Evolutionary conservation across 2,888 invertebrate genomes (phyloP), one percentile per base, ranked within the genome.

Genomic region (Noctua pronuba): DNA sequence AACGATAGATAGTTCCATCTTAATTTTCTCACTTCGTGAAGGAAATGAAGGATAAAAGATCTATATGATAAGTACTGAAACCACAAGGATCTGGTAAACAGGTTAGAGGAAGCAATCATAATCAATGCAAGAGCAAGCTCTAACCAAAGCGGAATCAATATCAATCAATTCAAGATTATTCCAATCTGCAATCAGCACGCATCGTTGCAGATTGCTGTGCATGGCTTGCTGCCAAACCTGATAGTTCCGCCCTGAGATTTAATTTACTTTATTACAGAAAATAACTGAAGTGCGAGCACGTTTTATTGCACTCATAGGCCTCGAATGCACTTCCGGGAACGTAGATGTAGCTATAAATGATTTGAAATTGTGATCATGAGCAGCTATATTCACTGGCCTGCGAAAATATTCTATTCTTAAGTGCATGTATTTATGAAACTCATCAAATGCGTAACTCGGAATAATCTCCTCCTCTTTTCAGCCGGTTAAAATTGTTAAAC

Each of bases 211-310:
- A 65, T 31, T 55, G 35, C 58, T 49, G 62, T 28, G 38, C 31
- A 58, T 86, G 84, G 86, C 84, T 72, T 21, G 41, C n/a, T 64
- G 86, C 84, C 84, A 84, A 75, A 52, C 67, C 62, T 49, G 84
- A 88, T 86, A 88, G 88, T 88, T 73, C 78, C 78, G 76, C 65
- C 46, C 18, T 62, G 28, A 28, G n/a, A 67, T 60, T 86, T 75
- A 78, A 86, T 79, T 75, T 64, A 74, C 73, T 72, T 38, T 31
- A n/a, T 67, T 67, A 67, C 49, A 85, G 86, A 62, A 73, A 83
- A 78, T 67, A 66, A 82, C 41, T 21, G 18, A 24, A 44, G 62
- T 10, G 7, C 24, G 1, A 46, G 31, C 69, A 79, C 46, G 73
- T 66, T 82, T 31, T 77, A 82, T 77, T 72, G 35, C 55, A 35